Evolutionary conservation across 1,140 invertebrate genomes (phyloP).

Genomic region (Pseudomyrmex pallidus): DNA sequence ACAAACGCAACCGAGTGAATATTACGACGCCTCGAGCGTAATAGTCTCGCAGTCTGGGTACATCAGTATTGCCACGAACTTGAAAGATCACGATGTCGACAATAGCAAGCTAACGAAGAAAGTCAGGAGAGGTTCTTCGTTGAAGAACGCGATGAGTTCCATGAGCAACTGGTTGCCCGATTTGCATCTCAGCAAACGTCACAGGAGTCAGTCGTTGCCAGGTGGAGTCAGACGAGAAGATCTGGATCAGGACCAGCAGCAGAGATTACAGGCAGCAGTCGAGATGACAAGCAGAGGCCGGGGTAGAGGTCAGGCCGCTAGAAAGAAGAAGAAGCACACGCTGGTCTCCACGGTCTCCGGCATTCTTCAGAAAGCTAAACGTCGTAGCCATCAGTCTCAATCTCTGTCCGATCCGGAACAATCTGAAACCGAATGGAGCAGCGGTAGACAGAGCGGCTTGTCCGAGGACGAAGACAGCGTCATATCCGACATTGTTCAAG

Average conservation of each 20-base stretch:
- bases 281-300: slow-evolving; percentile 74
- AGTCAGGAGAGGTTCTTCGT: slow-evolving; percentile 88
- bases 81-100: slow-evolving; percentile 87
- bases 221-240: slow-evolving; percentile 88
- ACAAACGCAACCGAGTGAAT: slow-evolving; percentile 84
- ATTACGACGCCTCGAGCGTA: slow-evolving; percentile 87
- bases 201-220: slow-evolving; percentile 92
- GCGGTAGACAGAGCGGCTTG: slow-evolving; percentile 88
- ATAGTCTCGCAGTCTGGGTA: slow-evolving; percentile 94
- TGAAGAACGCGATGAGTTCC: slow-evolving; percentile 92
- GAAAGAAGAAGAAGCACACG: slow-evolving; percentile 91
- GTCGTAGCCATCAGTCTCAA: slow-evolving; percentile 87
- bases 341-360: slow-evolving; percentile 92
- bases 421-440: slow-evolving; percentile 91
- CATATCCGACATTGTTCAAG: slow-evolving; percentile 88
- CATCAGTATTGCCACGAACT: slow-evolving; percentile 90
- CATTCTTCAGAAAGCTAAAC: slow-evolving; percentile 91
- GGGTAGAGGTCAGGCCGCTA: slow-evolving; percentile 74
- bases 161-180: slow-evolving; percentile 93
- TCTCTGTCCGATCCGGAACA: slow-evolving; percentile 92
- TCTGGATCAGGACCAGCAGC: slow-evolving; percentile 82
- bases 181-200: slow-evolving; percentile 91
- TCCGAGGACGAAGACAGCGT: slow-evolving; percentile 91
- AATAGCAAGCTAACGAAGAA: slow-evolving; percentile 87
- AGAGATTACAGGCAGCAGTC: slow-evolving; percentile 65